Evolutionary conservation across 2,113 vertebrate species (phyloP).

Genomic region (Brienomyrus longianalis): DNA sequence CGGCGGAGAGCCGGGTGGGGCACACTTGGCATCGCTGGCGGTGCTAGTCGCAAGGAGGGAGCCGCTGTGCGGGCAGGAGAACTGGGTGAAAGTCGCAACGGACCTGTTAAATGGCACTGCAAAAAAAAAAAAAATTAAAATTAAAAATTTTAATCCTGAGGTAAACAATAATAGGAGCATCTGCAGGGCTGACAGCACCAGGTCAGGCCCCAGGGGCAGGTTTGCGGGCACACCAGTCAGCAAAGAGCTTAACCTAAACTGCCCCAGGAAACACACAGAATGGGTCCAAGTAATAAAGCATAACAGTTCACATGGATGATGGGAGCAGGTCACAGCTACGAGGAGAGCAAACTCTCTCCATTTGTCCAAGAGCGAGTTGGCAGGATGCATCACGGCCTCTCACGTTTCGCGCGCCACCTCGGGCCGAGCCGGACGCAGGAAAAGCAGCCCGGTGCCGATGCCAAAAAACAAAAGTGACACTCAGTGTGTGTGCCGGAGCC

Average conservation of each 20-base stretch:
- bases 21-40: slow-evolving; percentile 90
- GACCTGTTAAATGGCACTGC: slow-evolving; percentile 81
- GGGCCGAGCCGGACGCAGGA: background rate
- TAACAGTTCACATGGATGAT: background rate
- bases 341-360: background rate
- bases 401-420: background rate
- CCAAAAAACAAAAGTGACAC: background rate
- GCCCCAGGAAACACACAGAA: background rate
- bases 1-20: slow-evolving; percentile 69
- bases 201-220: background rate
- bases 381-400: background rate
- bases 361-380: background rate
- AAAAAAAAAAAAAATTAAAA: slow-evolving; percentile 6
- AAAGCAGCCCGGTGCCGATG: background rate
- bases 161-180: background rate
- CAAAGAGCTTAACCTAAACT: background rate
- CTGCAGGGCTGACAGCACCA: background rate
- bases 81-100: slow-evolving; percentile 75
- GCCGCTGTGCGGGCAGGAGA: slow-evolving; percentile 63
- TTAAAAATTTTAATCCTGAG: background rate
- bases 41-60: slow-evolving; percentile 71
- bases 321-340: background rate
- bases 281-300: background rate
- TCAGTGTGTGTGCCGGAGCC: background rate
- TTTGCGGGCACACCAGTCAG: background rate